Conservation (phyloP, 2,797 vertebrate species). For the Hippopotamyrus pictus region DNA sequence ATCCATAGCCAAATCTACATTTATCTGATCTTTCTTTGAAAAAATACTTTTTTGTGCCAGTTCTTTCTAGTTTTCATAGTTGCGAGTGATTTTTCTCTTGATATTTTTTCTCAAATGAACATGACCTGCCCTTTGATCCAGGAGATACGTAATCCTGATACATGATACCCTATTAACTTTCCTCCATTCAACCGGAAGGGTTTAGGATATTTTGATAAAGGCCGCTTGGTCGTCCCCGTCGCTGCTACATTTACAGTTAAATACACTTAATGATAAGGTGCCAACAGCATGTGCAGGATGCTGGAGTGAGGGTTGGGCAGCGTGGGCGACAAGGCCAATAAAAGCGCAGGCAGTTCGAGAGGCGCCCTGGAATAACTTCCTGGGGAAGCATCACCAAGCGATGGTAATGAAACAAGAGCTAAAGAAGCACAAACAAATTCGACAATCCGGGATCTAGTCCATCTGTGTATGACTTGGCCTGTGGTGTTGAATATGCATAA, state of each 20-base stretch:
- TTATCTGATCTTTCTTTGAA: background rate
- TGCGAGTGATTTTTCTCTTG: background rate
- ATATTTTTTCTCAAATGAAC: background rate
- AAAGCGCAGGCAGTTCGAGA: background rate
- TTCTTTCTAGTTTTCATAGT: background rate
- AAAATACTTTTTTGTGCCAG: background rate
- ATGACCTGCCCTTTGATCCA: background rate
- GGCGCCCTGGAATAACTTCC: background rate
- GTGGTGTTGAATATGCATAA: background rate
- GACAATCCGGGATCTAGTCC: background rate
- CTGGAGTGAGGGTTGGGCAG: background rate
- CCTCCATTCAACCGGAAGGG: background rate
- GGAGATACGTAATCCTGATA: background rate
- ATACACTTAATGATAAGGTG: background rate
- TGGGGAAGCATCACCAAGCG: background rate
- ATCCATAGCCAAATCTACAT: background rate
- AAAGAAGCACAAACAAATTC: background rate
- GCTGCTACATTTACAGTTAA: background rate
- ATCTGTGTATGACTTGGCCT: background rate
- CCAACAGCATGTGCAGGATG: background rate
- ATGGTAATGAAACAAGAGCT: background rate
- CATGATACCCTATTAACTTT: background rate
- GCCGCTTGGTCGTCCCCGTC: background rate
- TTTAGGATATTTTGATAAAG: background rate
- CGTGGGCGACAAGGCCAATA: background rate